Evolutionary conservation across 2,888 invertebrate species (phyloP), one percentile per base, ranked within the genome.

Genomic region (Camptogramma bilineatum): DNA sequence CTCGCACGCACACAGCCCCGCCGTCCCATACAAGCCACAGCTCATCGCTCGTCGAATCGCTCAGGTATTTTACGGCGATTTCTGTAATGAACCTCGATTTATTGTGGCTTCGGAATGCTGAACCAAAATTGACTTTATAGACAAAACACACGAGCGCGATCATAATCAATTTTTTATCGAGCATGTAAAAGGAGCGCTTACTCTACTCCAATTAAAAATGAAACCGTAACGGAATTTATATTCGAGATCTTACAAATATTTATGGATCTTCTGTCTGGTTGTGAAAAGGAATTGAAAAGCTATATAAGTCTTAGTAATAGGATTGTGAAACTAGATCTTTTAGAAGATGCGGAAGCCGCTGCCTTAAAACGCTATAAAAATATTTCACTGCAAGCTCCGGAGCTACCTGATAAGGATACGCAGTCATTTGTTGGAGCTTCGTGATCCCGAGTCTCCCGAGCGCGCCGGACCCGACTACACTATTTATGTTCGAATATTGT

Each of bases 401-500:
- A 72, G 88, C 90, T 91, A 90, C 90, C 88, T 89, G 90, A 90
- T 90, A 91, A 89, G 87, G 87, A 84, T 89, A 90, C 87, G 87
- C 87, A 82, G 85, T 87, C 86, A 84, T 89, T 90, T 87, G 87
- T 89, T 87, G 86, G 83, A 83, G 82, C 82, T 76, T 80, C 85
- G 80, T 83, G 85, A 81, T 84, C 84, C 81, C 77, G 74, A 70
- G 77, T 73, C 80, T 84, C 84, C 80, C 78, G 73, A 71, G 77
- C 73, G 74, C 73, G 74, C 72, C 77, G 74, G 73, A 71, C 77
- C 76, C 68, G 64, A 62, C 71, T 62, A 82, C 75, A 84, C 81
- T 80, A 87, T 88, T 88, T 88, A 88, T 87, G 85, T 85, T 79
- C 81, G 81, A 79, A 78, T 75, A 79, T 77, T 80, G 81, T 79